Evolutionary conservation across 2,888 invertebrate genomes (phyloP).

Genomic region (Lapara coniferarum): DNA sequence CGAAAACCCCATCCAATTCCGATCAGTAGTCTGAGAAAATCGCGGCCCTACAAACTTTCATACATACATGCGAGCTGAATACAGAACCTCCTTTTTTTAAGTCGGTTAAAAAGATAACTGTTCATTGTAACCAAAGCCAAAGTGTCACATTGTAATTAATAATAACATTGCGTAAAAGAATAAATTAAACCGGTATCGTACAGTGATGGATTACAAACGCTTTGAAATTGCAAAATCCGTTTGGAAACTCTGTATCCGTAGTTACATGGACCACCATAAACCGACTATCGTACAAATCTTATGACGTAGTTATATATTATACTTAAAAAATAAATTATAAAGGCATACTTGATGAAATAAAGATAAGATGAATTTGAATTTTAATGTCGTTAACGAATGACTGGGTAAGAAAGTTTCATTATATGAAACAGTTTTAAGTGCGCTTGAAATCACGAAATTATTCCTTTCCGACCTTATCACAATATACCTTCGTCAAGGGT

Average conservation of each 20-base stretch:
- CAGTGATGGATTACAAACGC: slow-evolving; percentile 34
- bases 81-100: no score
- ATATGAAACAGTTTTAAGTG: neutral
- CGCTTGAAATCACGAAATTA: no score
- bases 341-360: neutral
- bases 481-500: neutral
- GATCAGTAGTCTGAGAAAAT: no score
- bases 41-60: no score
- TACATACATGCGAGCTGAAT: no score
- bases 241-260: slow-evolving; percentile 41
- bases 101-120: neutral
- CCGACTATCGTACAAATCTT: neutral
- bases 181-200: slow-evolving; percentile 13
- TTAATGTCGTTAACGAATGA: neutral
- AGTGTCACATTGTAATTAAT: slow-evolving; percentile 2
- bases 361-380: neutral
- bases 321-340: slow-evolving; percentile 2
- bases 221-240: slow-evolving; percentile 40
- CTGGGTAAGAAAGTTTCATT: neutral
- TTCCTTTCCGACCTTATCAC: neutral
- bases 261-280: slow-evolving; percentile 36
- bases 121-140: neutral
- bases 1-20: no score
- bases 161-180: slow-evolving; percentile 12
- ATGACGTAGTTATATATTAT: neutral